Evolutionary conservation across 2,888 invertebrate genomes (phyloP).

Genomic region (Hyposoter didymator): DNA sequence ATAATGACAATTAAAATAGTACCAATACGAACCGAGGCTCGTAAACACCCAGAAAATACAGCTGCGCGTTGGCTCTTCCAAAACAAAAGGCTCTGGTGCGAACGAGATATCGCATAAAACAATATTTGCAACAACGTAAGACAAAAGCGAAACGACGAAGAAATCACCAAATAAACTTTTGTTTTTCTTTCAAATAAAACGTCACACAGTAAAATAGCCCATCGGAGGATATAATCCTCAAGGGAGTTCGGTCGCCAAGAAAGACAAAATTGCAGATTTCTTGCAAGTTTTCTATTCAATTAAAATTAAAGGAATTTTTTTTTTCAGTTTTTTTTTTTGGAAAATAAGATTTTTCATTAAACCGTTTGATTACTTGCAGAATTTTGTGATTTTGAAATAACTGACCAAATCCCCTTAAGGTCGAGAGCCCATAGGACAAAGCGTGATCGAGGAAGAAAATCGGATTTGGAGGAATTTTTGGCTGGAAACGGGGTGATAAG

Average conservation of each 20-base stretch:
- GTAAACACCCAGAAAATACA: constrained; percentile 58
- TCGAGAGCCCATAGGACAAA: constrained; percentile 40
- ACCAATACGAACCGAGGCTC: constrained; percentile 50
- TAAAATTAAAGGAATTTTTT: background rate
- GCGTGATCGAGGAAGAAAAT: constrained; percentile 47
- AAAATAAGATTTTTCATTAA: background rate
- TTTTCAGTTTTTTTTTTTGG: background rate
- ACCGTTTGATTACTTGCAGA: background rate
- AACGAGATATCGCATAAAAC: constrained; percentile 35
- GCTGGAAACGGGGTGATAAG: constrained; percentile 49
- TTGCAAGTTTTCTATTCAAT: background rate
- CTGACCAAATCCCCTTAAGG: constrained; percentile 33
- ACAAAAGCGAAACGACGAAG: constrained; percentile 73
- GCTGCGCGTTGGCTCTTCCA: constrained; percentile 67
- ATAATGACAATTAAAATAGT: constrained; percentile 37
- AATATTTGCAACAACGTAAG: constrained; percentile 54
- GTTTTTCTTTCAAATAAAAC: constrained; percentile 21
- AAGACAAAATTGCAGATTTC: background rate
- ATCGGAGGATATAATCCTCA: constrained; percentile 11
- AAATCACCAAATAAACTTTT: constrained; percentile 64
- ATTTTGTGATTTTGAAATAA: background rate
- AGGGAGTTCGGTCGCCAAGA: constrained; percentile 13
- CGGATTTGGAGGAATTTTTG: constrained; percentile 41
- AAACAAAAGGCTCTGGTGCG: constrained; percentile 68
- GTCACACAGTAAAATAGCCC: constrained; percentile 15